Conservation (phyloP, 2,797 vertebrate genomes). For the Artibeus jamaicensis region DNA sequence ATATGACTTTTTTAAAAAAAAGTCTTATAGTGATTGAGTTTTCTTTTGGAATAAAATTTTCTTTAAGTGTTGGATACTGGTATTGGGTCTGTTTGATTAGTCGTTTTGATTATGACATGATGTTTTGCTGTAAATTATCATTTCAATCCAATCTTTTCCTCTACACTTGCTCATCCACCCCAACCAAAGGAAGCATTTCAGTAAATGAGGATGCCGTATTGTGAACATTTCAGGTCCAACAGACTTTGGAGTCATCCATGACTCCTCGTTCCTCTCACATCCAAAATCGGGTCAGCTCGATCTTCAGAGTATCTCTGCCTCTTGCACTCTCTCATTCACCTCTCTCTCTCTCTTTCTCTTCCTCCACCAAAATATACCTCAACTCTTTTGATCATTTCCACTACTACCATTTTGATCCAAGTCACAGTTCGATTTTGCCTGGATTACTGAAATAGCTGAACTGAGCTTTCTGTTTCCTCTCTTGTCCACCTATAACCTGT, state of each 20-base stretch:
- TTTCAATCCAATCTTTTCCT: neutral
- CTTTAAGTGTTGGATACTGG: neutral
- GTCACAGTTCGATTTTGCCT: neutral
- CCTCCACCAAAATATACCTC: neutral
- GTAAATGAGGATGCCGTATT: neutral
- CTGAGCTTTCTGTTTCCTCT: neutral
- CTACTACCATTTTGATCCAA: neutral
- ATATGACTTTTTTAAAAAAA: neutral
- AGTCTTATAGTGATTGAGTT: neutral
- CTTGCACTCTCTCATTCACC: neutral
- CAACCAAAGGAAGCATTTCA: neutral
- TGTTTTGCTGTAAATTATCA: neutral
- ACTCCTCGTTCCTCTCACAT: neutral
- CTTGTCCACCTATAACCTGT: neutral
- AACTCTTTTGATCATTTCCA: neutral
- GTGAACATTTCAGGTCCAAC: neutral
- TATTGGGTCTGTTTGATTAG: neutral
- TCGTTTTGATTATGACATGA: neutral
- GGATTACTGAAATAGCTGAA: neutral
- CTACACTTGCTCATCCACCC: neutral
- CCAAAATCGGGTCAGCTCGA: neutral
- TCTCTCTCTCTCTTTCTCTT: neutral
- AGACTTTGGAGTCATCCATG: neutral
- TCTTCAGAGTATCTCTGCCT: neutral
- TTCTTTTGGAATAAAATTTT: neutral